Percentiles rank a stretch among this genome's conserved stretches.
These are phyloP conservation scores for Neoascia interrupta DNA, from an alignment of 2,888 invertebrate genomes.

Conservation along the genomic window DNA sequence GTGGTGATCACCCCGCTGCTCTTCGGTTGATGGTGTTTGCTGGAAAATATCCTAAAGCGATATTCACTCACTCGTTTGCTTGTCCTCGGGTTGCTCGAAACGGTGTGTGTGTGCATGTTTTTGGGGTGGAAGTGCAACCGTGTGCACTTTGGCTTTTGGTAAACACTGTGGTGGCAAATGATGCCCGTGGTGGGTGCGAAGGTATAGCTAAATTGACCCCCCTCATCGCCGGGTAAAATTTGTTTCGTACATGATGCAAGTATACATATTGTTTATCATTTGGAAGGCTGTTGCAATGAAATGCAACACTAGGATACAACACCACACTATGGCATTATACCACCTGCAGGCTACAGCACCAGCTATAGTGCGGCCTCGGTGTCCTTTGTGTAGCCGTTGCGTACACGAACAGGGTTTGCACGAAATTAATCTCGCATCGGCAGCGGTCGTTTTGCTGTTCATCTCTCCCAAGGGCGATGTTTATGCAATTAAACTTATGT, in stretches of 20 bases:
- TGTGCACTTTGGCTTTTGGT: constrained; percentile 65
- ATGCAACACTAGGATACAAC: constrained; percentile 21
- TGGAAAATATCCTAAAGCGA: constrained; percentile 61
- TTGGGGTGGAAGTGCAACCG: not conserved
- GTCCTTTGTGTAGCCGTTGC: constrained; percentile 31
- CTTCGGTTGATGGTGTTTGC: constrained; percentile 48
- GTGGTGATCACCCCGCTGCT: constrained; percentile 23
- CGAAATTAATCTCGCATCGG: constrained; percentile 46
- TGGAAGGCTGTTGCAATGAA: constrained; percentile 40
- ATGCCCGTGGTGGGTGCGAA: constrained; percentile 4
- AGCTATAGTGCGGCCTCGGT: not conserved
- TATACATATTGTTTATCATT: constrained; percentile 54
- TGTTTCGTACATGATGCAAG: constrained; percentile 37
- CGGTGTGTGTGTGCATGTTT: not conserved
- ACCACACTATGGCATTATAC: constrained; percentile 1
- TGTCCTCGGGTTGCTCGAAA: constrained; percentile 1
- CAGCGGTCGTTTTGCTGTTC: constrained; percentile 16
- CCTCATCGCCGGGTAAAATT: constrained; percentile 18
- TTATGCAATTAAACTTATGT: constrained; percentile 51
- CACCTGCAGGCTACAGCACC: constrained; percentile 11
- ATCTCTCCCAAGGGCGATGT: constrained; percentile 30
- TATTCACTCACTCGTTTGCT: constrained; percentile 51
- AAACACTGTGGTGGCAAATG: constrained; percentile 42
- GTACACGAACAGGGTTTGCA: constrained; percentile 11
- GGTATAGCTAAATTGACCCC: constrained; percentile 5